phyloP scores from a whole-genome alignment of 2,113 vertebrate genomes.

The Ceratotherium simum region DNA sequence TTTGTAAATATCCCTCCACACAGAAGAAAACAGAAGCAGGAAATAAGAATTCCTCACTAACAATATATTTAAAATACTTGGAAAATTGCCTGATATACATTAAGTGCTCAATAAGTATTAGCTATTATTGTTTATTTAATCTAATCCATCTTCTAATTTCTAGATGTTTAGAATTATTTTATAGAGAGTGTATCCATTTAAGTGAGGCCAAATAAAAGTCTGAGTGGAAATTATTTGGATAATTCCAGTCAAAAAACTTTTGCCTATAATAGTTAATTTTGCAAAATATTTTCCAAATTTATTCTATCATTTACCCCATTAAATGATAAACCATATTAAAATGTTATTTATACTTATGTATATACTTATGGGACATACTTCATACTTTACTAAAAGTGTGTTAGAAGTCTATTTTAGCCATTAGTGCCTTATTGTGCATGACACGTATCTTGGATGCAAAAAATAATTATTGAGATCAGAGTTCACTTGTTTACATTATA shows the following conservation, averaged over 20 bases:
- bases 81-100: background rate
- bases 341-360: background rate
- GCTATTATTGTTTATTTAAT: background rate
- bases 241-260: background rate
- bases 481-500: background rate
- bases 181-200: background rate
- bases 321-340: background rate
- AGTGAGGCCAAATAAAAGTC: background rate
- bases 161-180: background rate
- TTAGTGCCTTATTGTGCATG: background rate
- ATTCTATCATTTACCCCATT: too few relatives aligned
- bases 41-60: background rate
- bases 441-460: conserved; percentile 8
- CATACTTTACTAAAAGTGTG: background rate
- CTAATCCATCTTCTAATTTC: background rate
- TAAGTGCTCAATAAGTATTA: background rate
- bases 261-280: background rate
- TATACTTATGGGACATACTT: background rate
- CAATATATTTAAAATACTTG: background rate
- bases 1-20: background rate
- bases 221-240: background rate
- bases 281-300: background rate
- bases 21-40: background rate
- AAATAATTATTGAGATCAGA: background rate
- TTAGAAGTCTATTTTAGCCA: conserved; percentile 26